These are phyloP conservation scores for Phania funesta DNA, from an alignment of 2,888 invertebrate genomes.

Conservation along the genomic window DNA sequence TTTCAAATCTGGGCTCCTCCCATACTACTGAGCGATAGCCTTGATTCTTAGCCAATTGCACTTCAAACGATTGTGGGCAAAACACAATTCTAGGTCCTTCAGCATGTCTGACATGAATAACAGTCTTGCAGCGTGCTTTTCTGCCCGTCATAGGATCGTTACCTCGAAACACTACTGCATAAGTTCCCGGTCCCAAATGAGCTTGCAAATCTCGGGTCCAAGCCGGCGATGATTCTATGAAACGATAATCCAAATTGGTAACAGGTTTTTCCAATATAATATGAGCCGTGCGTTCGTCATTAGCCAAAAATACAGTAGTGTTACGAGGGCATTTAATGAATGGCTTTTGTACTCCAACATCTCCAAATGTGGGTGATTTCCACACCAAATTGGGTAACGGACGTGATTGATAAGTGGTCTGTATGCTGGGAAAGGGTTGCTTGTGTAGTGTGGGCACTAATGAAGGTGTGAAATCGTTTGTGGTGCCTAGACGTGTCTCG, in stretches of 20 bases:
- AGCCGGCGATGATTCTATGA: slow-evolving; percentile 83
- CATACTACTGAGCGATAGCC: slow-evolving; percentile 83
- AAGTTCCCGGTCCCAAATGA: slow-evolving; percentile 83
- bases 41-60: slow-evolving; percentile 82
- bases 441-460: slow-evolving; percentile 24
- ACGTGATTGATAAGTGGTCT: slow-evolving; percentile 1
- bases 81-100: slow-evolving; percentile 82
- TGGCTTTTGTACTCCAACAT: slow-evolving; percentile 78
- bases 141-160: slow-evolving; percentile 82
- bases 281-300: slow-evolving; percentile 74
- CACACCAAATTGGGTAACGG: slow-evolving; percentile 38
- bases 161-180: slow-evolving; percentile 83
- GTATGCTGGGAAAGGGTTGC: slow-evolving; percentile 23
- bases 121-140: slow-evolving; percentile 83
- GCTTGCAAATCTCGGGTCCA: slow-evolving; percentile 84
- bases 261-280: slow-evolving; percentile 82
- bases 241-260: slow-evolving; percentile 85
- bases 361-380: slow-evolving; percentile 35
- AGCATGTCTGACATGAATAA: slow-evolving; percentile 83
- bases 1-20: slow-evolving; percentile 84
- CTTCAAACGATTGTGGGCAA: slow-evolving; percentile 85
- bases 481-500: slow-evolving; percentile 17
- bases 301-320: slow-evolving; percentile 82
- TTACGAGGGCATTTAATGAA: slow-evolving; percentile 85
- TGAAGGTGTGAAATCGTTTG: slow-evolving; percentile 50